These are phyloP conservation scores for Melanaphis sacchari DNA, from an alignment of 1,140 invertebrate genomes.

Conservation along the genomic window DNA sequence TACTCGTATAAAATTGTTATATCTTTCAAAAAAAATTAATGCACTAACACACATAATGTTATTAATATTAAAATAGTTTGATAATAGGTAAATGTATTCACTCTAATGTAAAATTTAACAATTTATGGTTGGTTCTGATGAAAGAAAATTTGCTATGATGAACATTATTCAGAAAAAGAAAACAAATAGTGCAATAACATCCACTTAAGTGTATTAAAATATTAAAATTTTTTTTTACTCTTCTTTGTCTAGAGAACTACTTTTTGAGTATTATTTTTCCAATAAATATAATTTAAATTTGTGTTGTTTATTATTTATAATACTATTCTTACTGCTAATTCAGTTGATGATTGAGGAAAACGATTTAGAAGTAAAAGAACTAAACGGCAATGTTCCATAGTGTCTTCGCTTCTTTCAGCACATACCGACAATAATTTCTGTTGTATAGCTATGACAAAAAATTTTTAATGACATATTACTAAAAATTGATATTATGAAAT, in stretches of 20 bases:
- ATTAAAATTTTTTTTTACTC: background rate
- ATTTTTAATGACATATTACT: background rate
- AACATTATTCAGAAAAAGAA: background rate
- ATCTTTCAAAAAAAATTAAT: background rate
- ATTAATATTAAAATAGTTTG: background rate
- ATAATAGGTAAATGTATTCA: background rate
- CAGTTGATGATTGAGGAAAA: constrained; percentile 80
- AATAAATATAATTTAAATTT: background rate
- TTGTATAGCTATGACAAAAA: constrained; percentile 73
- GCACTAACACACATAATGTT: background rate
- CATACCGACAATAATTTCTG: constrained; percentile 79
- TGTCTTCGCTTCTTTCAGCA: constrained; percentile 85
- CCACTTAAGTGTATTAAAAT: background rate
- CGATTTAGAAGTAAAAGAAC: constrained; percentile 78
- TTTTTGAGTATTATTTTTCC: background rate
- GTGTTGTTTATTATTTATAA: background rate
- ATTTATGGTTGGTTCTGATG: background rate
- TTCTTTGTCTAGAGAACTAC: background rate
- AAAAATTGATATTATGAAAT: background rate
- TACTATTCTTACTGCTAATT: constrained; percentile 72
- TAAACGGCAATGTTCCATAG: constrained; percentile 84
- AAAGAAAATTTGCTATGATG: background rate
- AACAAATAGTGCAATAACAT: too few species aligned
- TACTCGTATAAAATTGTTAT: background rate
- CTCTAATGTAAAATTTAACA: background rate